Percentiles rank a stretch among this genome's conserved stretches.
Conservation (phyloP, 2,888 invertebrate genomes). For the Ormia ochracea region DNA sequence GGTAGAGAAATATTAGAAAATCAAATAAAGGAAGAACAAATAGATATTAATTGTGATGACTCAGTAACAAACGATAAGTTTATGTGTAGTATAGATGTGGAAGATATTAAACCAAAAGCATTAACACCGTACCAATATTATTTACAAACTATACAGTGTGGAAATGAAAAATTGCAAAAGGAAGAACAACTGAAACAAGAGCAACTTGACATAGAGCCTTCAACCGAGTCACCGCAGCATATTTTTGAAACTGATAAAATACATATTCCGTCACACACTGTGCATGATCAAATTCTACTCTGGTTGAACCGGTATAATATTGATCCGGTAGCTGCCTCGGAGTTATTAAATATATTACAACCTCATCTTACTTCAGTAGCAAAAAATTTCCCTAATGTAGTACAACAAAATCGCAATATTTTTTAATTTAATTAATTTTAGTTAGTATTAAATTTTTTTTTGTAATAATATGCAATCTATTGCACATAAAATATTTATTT, state of each 20-base stretch:
- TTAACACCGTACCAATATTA: slow-evolving; percentile 41
- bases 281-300: slow-evolving; percentile 26
- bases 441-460: too few relatives aligned
- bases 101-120: slow-evolving; percentile 3
- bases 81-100: background rate
- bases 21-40: slow-evolving; percentile 19
- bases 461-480: too few relatives aligned
- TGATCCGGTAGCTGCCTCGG: slow-evolving; percentile 11
- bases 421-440: background rate
- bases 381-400: background rate
- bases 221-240: slow-evolving; percentile 2
- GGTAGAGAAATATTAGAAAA: background rate
- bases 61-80: background rate
- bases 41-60: background rate
- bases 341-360: slow-evolving; percentile 41
- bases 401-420: background rate
- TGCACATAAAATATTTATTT: background rate
- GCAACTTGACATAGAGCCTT: slow-evolving; percentile 34
- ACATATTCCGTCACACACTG: background rate
- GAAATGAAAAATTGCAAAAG: background rate
- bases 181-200: background rate
- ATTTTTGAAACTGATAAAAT: background rate
- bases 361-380: background rate
- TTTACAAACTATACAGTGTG: slow-evolving; percentile 7
- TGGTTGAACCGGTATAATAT: slow-evolving; percentile 42